These are phyloP conservation scores for Avahi laniger DNA, from an alignment of 2,797 vertebrate species.

Conservation along the genomic window DNA sequence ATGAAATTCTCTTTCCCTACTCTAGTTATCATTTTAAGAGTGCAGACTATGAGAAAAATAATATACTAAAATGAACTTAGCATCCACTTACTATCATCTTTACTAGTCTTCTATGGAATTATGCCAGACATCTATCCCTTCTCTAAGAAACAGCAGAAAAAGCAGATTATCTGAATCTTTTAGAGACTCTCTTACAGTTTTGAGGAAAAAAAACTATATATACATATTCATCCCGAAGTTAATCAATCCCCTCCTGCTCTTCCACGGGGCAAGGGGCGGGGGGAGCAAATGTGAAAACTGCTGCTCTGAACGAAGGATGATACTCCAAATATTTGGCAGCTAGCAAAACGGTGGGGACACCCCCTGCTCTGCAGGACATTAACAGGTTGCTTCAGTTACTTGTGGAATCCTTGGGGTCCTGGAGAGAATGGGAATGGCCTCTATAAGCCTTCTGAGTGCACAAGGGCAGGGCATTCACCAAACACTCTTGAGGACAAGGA, in stretches of 20 bases:
- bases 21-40: not conserved
- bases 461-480: not conserved
- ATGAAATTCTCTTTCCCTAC: constrained; percentile 4
- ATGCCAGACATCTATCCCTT: not conserved
- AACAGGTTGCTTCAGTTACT: too few relatives aligned
- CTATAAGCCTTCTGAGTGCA: not conserved
- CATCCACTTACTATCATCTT: not conserved
- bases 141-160: not conserved
- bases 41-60: constrained; percentile 9
- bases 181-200: not conserved
- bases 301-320: not conserved
- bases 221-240: not conserved
- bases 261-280: not conserved
- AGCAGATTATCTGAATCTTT: not conserved
- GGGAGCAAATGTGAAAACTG: not conserved
- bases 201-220: not conserved
- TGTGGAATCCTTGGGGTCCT: not conserved
- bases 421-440: too few relatives aligned
- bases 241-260: not conserved
- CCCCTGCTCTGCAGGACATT: not conserved
- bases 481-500: not conserved
- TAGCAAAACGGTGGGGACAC: not conserved
- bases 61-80: not conserved
- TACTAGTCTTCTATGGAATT: not conserved
- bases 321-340: not conserved